These are phyloP conservation scores for Steinernema khuongi DNA, from an alignment of 1,140 invertebrate genomes.

Conservation along the genomic window DNA sequence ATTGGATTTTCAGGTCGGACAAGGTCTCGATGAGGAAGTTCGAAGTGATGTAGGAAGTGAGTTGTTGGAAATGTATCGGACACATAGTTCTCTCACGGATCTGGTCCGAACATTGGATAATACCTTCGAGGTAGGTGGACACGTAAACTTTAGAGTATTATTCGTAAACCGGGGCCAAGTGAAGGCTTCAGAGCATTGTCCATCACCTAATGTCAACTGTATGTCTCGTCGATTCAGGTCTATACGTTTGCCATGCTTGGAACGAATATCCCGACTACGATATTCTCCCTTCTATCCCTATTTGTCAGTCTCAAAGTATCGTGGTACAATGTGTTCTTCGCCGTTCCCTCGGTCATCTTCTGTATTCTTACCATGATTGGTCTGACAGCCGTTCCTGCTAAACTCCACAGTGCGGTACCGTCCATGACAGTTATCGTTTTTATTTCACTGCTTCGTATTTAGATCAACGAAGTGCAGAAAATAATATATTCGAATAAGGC, in stretches of 20 bases:
- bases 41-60: neutral
- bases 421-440: neutral
- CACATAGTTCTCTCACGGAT: neutral
- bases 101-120: neutral
- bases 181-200: too few species aligned
- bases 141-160: too few species aligned
- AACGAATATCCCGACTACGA: neutral
- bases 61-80: neutral
- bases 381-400: neutral
- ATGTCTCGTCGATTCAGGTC: neutral
- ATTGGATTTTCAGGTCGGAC: neutral
- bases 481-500: neutral
- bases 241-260: slow-evolving; percentile 1
- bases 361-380: neutral
- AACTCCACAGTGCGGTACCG: neutral
- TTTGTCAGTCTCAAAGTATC: neutral
- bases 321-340: neutral
- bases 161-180: too few species aligned
- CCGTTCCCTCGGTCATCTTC: neutral
- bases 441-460: neutral
- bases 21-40: neutral
- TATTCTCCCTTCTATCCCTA: neutral
- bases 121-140: neutral
- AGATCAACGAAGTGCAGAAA: neutral
- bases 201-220: too few species aligned